Base-by-base conservation (phyloP, 2,797 vertebrate genomes). In the Alcedo quadribrachys region DNA sequence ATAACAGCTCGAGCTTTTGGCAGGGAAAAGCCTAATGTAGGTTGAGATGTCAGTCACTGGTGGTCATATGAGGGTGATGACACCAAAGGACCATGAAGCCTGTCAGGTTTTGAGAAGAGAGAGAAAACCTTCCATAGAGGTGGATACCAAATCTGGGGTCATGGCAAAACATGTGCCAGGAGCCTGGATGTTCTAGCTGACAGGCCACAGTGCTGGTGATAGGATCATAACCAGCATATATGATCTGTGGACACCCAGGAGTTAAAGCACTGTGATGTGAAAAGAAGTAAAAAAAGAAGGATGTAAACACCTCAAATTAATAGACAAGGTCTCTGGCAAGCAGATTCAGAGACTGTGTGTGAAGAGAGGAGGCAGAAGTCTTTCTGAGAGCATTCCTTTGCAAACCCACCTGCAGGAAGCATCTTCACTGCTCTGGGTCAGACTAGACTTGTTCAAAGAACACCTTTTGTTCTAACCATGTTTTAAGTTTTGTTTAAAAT, bases 401-500 rank as follows among this genome's bases (percentile, higher is more conserved):
- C 87, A 54, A 54, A 22, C 54, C 70, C 43, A 63, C 78, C 62
- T 83, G 51, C 48, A 92, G 92, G 77, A 94, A 93, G 33, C 28
- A 11, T 71, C 70, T 60, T 81, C 51, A 37, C 46, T 75, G 46
- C 76, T 62, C 66, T 69, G 35, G 87, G 84, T 90, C 90, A 92
- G 53, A 51, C 82, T 24, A 50, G 63, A 54, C 85, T 93, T 87
- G 63, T 90, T 89, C 87, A 93, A 93, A 91, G 85, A 92, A 33
- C 74, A 94, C 81, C 82, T 91, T 93, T 92, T 92, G 74, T 91
- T 96, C 86, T 85, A 83, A 32, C 15, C 12, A 3, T 46, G 40
- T 87, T 87, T 94, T 62, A 94, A 91, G 85, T 93, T 93, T 78
- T 76, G 61, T 90, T 90, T 92, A 84, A 73, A 88, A 85, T 77